Conservation (phyloP, 2,113 vertebrate genomes). For the Miniopterus natalensis region DNA sequence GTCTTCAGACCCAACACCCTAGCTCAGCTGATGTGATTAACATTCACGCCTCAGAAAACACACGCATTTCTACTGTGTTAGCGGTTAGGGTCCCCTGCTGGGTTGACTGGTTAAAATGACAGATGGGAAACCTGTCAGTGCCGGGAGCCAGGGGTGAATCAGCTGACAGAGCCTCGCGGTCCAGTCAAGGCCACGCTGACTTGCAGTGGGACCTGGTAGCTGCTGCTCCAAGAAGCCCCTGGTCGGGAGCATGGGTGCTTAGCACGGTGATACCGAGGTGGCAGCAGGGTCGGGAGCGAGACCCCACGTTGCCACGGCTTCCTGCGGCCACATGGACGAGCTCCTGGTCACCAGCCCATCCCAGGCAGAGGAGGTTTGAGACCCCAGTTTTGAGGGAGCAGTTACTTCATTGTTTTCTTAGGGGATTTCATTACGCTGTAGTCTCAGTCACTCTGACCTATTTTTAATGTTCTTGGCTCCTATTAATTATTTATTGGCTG, state of each 20-base stretch:
- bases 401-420: neutral
- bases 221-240: neutral
- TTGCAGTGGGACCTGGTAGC: rapidly evolving
- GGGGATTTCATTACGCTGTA: neutral
- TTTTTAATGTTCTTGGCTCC: neutral
- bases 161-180: neutral
- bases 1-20: neutral
- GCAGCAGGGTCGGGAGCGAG: neutral
- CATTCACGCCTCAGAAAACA: neutral
- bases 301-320: too few species aligned
- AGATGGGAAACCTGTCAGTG: neutral
- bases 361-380: neutral
- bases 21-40: neutral
- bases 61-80: neutral
- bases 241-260: neutral
- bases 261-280: rapidly evolving
- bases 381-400: neutral
- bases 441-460: neutral
- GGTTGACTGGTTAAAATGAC: neutral
- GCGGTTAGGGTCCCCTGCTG: neutral
- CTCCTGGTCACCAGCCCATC: neutral
- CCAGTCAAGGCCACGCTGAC: neutral
- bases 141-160: neutral
- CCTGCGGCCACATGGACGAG: rapidly evolving
- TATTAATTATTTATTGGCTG: neutral